Base-by-base conservation (phyloP, 1,140 invertebrate species). In the Drosophila triauraria region DNA sequence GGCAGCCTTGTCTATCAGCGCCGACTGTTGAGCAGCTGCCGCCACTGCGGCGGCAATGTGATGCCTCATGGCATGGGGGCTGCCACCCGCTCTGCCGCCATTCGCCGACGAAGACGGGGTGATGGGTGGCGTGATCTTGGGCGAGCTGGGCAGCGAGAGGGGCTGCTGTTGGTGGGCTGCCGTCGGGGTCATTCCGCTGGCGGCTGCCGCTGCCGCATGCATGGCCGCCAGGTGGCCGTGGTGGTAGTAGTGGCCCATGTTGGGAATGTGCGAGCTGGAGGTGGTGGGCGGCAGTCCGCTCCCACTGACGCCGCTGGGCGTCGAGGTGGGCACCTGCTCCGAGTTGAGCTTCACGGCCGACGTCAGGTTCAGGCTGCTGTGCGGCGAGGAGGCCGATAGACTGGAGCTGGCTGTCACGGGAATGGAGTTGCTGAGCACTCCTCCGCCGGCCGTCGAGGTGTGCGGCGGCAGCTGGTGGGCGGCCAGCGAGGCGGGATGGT, bases 181-280 rank as follows among this genome's bases (percentile, higher is more conserved):
- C n/a, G 83, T 74, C 1, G 91, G 88, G 4, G 81, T 77, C 10
- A 90, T 13, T 12, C 82, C 85, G 58, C 77, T 83, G 62, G 78
- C 85, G 9, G 80, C 85, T 5, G 78, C 77, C 23, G 77, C 64
- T 7, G 80, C 83, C 4, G 87, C 83, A 51, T 91, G 90, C 78
- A 92, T 92, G 8, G 91, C 91, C 4, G 91, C 91, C 71, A 91
- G 47, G 8, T 91, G 91, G 15, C 86, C 75, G 17, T 84, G 82
- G 50, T 91, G 91, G 57, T 92, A 92, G 58, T 90, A 92, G 69
- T 81, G 82, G 44, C 78, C 91, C 82, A 92, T 92, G 62, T 63
- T 68, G 69, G 91, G 81, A 91, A 91, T 91, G 86, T 91, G 88
- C 50, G 88, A 82, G 47, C 83, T 83, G 51, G 87, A 65, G 32